These are phyloP conservation scores for Phoxinus dragarum DNA, from an alignment of 2,797 vertebrate species.

Conservation along the genomic window DNA sequence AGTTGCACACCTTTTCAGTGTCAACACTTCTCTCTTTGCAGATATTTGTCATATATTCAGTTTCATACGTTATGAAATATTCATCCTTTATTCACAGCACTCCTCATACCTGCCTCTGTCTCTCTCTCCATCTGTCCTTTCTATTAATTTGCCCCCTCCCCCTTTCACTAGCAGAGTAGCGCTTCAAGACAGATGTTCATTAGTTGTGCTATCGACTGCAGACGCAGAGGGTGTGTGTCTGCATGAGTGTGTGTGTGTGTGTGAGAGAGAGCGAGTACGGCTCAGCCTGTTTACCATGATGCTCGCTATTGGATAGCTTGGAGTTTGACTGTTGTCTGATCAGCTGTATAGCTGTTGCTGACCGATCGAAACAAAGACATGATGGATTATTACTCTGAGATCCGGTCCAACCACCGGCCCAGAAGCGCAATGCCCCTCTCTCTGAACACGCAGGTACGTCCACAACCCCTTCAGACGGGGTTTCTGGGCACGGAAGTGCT, in stretches of 20 bases:
- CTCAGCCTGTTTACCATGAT: background rate
- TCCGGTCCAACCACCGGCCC: slow-evolving; percentile 52
- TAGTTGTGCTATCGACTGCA: slow-evolving; percentile 27
- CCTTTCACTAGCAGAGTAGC: slow-evolving; percentile 39
- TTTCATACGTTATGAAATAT: background rate
- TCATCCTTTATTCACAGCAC: background rate
- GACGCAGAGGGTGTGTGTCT: slow-evolving; percentile 34
- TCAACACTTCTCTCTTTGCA: slow-evolving; percentile 3
- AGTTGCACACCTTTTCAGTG: background rate
- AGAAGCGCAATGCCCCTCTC: slow-evolving; percentile 55
- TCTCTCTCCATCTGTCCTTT: slow-evolving; percentile 20
- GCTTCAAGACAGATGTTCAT: slow-evolving; percentile 42
- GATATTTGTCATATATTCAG: slow-evolving; percentile 34
- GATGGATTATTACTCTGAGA: slow-evolving; percentile 61
- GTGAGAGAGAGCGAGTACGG: background rate
- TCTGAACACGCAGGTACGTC: slow-evolving; percentile 56
- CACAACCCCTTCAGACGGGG: background rate
- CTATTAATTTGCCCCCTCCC: slow-evolving; percentile 50
- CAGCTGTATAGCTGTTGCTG: slow-evolving; percentile 18
- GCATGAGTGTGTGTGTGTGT: background rate
- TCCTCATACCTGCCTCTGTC: background rate
- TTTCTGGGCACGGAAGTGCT: background rate
- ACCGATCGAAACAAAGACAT: slow-evolving; percentile 43
- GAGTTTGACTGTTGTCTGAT: slow-evolving; percentile 29
- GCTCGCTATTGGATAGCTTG: slow-evolving; percentile 13